phyloP scores from a whole-genome alignment of 2,797 vertebrate genomes.

The Menidia menidia region DNA sequence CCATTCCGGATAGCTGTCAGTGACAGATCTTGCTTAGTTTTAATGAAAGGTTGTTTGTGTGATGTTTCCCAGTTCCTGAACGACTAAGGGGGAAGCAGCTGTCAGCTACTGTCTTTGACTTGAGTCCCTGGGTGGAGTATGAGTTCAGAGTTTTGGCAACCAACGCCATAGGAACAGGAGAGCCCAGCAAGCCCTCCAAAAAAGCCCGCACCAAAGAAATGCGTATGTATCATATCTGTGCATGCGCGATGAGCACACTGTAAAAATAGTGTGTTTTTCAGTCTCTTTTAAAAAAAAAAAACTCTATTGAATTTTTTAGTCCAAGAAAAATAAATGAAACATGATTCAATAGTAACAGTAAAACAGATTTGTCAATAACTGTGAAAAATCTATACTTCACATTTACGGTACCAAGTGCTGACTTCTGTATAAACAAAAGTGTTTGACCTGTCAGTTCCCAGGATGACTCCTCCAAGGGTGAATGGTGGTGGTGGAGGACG shows the following conservation, averaged over 20 bases:
- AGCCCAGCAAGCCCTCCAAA: slow-evolving; percentile 90
- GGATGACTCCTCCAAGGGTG: slow-evolving; percentile 90
- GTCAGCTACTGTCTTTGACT: slow-evolving; percentile 88
- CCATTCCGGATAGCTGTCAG: slow-evolving; percentile 40
- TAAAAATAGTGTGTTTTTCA: background rate
- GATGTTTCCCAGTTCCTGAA: slow-evolving; percentile 85
- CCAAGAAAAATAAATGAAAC: background rate
- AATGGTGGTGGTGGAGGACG: slow-evolving; percentile 92
- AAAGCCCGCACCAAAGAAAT: slow-evolving; percentile 90
- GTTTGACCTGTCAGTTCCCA: slow-evolving; percentile 83
- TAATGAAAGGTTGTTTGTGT: slow-evolving; percentile 66
- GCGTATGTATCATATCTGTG: slow-evolving; percentile 79
- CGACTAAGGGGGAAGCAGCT: slow-evolving; percentile 87
- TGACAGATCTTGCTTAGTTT: slow-evolving; percentile 47
- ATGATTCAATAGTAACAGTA: background rate
- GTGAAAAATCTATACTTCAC: background rate
- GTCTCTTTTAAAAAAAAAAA: too few relatives aligned
- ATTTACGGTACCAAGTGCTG: background rate
- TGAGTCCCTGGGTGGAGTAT: slow-evolving; percentile 95
- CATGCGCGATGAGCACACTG: too few relatives aligned
- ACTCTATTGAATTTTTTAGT: too few relatives aligned
- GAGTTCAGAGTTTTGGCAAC: slow-evolving; percentile 92
- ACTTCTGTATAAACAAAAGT: background rate
- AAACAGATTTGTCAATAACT: background rate
- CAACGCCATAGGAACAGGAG: slow-evolving; percentile 91